A percentile compares a stretch with the other conserved stretches of the same genome.
These are phyloP conservation scores for Brachionus asplanchnoidis DNA, from an alignment of 1,140 invertebrate species.

Conservation along the genomic window DNA sequence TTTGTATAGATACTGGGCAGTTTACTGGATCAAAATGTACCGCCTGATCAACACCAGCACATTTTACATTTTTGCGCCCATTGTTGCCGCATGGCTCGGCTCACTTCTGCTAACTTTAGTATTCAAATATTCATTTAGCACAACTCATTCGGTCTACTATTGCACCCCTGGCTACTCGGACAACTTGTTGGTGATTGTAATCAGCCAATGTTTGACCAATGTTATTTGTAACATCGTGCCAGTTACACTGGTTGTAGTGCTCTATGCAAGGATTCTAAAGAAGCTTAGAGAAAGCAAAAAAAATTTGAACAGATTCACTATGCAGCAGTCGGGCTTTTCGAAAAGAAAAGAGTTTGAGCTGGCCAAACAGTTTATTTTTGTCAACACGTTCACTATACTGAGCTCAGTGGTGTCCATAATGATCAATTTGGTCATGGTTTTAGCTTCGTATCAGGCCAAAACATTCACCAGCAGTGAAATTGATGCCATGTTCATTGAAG, in stretches of 20 bases:
- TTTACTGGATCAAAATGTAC: not conserved
- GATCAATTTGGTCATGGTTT: not conserved
- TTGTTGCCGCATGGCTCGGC: not conserved
- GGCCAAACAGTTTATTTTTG: slow-evolving; percentile 15
- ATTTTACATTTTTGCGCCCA: not conserved
- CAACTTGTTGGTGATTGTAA: not conserved
- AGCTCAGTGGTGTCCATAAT: not conserved
- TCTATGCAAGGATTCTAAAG: not conserved
- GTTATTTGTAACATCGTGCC: not conserved
- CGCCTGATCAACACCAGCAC: not conserved
- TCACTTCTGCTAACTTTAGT: not conserved
- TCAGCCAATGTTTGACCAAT: not conserved
- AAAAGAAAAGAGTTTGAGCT: not conserved
- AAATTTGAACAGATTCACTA: not conserved
- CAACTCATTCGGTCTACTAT: not conserved
- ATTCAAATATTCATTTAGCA: not conserved
- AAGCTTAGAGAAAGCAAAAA: not conserved
- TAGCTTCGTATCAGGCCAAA: not conserved
- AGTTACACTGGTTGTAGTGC: not conserved
- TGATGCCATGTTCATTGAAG: not conserved
- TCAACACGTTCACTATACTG: not conserved
- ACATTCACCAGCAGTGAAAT: not conserved
- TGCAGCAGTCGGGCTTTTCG: not conserved
- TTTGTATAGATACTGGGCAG: slow-evolving; percentile 6
- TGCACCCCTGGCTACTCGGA: slow-evolving; percentile 2